Evolutionary conservation across 2,113 vertebrate species (phyloP), one percentile per base, ranked within the genome.

Genomic region (Dendropsophus ebraccatus): DNA sequence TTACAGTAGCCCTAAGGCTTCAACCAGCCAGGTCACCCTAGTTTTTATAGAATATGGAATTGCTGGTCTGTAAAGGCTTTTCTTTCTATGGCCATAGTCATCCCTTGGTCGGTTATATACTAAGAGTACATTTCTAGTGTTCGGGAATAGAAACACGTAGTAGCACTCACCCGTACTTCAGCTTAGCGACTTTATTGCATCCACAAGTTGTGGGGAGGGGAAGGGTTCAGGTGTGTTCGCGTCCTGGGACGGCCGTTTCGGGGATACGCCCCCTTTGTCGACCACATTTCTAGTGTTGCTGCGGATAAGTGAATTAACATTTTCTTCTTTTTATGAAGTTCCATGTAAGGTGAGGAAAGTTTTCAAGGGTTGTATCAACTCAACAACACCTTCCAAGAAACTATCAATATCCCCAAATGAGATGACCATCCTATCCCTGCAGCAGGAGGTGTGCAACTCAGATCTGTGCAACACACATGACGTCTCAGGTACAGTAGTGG

Each of bases 401-500:
- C 5, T 81, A 47, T 81, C 78, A 21, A 19, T 85, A 32, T 70
- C 75, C 12, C 75, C 84, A 28, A 56, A 12, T 45, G 11, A 19
- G 0, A 12, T 41, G 17, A 12, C 41, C 9, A 56, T n/a, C 14
- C 5, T 85, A 4, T 79, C 32, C 30, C 21, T 70, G 21, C 58
- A 28, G 49, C 47, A 79, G 21, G 30, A 25, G 1, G 16, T 19
- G 14, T 85, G 84, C 28, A n/a, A 21, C 7, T 69, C 84, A 6
- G 84, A 85, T 11, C 62, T 79, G 19, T 85, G 84, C 17, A 85
- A 85, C 58, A 79, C 16, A 0, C 5, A 69, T 47, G 16, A 1
- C 2, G 37, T 28, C 21, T 21, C 16, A 19, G 62, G 84, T 85
- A 85, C 14, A 23, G 67, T 70, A 41, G 4, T 4, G 2, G 12